phyloP scores from a whole-genome alignment of 1,140 invertebrate genomes.

The Lutraria rhynchaena region DNA sequence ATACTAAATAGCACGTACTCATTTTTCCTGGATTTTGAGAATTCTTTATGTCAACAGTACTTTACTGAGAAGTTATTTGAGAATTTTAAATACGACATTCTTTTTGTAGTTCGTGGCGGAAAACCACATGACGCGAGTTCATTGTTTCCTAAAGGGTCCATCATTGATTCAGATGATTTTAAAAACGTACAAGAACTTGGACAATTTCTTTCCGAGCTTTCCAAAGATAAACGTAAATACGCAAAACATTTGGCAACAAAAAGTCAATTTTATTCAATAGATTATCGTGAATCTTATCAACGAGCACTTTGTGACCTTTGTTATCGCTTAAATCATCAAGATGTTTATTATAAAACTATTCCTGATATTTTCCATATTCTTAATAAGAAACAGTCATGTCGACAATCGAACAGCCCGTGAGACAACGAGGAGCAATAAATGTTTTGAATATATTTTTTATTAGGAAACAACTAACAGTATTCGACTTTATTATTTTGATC shows the following conservation, averaged over 20 bases:
- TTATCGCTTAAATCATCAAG: no score
- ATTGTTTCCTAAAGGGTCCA: background rate
- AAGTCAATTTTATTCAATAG: background rate
- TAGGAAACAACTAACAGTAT: no score
- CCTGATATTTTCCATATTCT: no score
- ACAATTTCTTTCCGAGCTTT: background rate
- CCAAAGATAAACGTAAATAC: background rate
- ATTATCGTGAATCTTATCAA: background rate
- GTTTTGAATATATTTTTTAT: no score
- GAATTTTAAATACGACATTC: slow-evolving; percentile 17
- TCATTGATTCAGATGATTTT: background rate
- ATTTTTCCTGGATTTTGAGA: slow-evolving; percentile 16
- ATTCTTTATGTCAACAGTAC: background rate
- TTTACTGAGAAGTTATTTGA: slow-evolving; percentile 14
- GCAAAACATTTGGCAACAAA: background rate
- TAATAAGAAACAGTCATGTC: no score
- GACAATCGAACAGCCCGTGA: no score
- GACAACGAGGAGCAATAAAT: no score
- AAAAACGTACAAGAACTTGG: background rate
- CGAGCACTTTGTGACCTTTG: no score
- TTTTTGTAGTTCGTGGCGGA: background rate
- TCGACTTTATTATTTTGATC: no score
- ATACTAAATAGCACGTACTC: background rate
- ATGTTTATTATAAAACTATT: no score
- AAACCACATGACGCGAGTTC: background rate